These are phyloP conservation scores for Bombus confusus DNA, from an alignment of 1,140 invertebrate species.

Conservation along the genomic window DNA sequence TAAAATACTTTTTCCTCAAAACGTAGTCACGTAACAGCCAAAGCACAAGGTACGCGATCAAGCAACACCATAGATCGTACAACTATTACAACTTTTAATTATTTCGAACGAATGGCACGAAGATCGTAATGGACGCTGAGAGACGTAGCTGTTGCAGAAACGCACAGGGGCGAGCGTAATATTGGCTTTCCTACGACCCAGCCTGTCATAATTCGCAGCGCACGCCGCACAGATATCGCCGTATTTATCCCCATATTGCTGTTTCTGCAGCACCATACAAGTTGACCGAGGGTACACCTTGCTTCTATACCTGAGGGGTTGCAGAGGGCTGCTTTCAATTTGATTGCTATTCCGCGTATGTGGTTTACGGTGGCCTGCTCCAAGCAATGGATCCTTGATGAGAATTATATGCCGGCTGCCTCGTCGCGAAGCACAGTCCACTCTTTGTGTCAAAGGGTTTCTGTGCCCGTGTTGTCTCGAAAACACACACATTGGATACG, in stretches of 20 bases:
- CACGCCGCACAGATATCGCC: neutral
- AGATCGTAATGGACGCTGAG: neutral
- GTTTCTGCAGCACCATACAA: neutral
- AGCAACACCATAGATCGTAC: no score
- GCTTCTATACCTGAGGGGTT: neutral
- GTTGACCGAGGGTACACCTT: slow-evolving; percentile 6
- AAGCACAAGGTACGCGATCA: no score
- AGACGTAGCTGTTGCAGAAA: neutral
- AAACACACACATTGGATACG: no score
- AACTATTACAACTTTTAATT: no score
- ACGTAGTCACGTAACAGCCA: no score
- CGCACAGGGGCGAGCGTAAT: neutral
- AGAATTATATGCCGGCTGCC: slow-evolving; percentile 66
- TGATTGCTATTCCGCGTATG: slow-evolving; percentile 70
- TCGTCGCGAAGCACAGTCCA: neutral
- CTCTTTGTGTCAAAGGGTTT: neutral
- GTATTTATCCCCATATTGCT: slow-evolving; percentile 4
- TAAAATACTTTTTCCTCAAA: no score
- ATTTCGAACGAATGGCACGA: neutral
- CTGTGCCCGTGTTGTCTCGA: neutral
- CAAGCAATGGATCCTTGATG: slow-evolving; percentile 65
- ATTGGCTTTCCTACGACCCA: slow-evolving; percentile 27
- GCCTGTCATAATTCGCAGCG: slow-evolving; percentile 52
- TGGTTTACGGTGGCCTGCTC: slow-evolving; percentile 71
- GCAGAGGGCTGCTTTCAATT: slow-evolving; percentile 66